Conservation (phyloP, 2,888 invertebrate species). For the Oeneis ivallda region DNA sequence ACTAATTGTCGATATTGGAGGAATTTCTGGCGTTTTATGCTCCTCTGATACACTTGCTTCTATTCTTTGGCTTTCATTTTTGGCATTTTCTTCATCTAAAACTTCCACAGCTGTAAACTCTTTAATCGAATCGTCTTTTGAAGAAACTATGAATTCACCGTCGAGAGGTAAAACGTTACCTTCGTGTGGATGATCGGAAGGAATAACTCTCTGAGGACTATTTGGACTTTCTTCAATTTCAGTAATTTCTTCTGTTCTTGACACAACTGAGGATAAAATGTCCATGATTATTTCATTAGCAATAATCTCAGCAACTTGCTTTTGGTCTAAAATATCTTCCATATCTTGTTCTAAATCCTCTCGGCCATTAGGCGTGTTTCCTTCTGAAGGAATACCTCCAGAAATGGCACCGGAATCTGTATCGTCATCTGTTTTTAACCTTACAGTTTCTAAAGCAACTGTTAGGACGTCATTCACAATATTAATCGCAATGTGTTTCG, state of each 20-base stretch:
- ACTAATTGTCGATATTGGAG: conserved; percentile 88
- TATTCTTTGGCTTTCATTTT: conserved; percentile 64
- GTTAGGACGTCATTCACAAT: conserved; percentile 77
- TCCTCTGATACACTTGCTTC: conserved; percentile 57
- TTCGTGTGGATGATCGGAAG: conserved; percentile 67
- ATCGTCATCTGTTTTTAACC: conserved; percentile 71
- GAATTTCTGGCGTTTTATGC: conserved; percentile 80
- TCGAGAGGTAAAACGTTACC: conserved; percentile 73
- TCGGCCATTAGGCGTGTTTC: conserved; percentile 72
- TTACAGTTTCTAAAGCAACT: conserved; percentile 71
- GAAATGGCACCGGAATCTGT: conserved; percentile 77
- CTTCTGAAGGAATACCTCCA: conserved; percentile 71
- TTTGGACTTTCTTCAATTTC: conserved; percentile 40
- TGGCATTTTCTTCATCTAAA: conserved; percentile 54
- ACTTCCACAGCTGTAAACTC: conserved; percentile 33
- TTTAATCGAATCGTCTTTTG: conserved; percentile 52
- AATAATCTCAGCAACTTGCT: conserved; percentile 60
- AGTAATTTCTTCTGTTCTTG: conserved; percentile 49
- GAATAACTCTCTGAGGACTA: conserved; percentile 61
- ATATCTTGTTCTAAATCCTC: conserved; percentile 74
- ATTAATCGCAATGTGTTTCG: conserved; percentile 70
- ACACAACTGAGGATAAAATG: conserved; percentile 58
- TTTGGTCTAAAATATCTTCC: conserved; percentile 66
- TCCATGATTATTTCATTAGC: conserved; percentile 67
- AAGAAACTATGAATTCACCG: conserved; percentile 65